phyloP scores from a whole-genome alignment of 2,113 vertebrate genomes.

The Nothoprocta pentlandii region DNA sequence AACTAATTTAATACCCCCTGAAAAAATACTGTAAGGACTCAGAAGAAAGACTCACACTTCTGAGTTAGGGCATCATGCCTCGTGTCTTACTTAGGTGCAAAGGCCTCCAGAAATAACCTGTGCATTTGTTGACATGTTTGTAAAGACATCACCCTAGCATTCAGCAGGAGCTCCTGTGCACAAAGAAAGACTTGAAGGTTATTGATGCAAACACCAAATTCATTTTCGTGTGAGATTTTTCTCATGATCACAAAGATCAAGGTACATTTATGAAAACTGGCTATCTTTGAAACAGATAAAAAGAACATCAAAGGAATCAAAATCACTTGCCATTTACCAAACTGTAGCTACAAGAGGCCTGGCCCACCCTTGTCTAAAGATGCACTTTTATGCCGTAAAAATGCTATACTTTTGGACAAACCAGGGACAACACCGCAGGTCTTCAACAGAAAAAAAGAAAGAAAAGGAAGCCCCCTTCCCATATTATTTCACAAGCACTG shows the following conservation, averaged over 20 bases:
- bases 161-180: neutral
- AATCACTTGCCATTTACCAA: neutral
- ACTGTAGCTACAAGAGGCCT: neutral
- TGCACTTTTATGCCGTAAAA: neutral
- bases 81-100: neutral
- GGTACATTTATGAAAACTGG: neutral
- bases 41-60: neutral
- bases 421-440: neutral
- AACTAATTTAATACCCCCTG: neutral
- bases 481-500: neutral
- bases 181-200: neutral
- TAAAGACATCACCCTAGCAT: neutral
- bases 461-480: neutral
- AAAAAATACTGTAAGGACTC: neutral
- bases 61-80: neutral
- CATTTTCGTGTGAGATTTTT: neutral
- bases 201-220: neutral
- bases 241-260: neutral
- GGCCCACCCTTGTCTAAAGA: neutral
- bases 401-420: neutral
- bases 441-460: neutral
- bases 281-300: neutral
- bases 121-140: neutral
- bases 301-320: neutral
- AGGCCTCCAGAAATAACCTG: neutral